phyloP scores from a whole-genome alignment of 2,888 invertebrate genomes.

The Perdita meconis region DNA sequence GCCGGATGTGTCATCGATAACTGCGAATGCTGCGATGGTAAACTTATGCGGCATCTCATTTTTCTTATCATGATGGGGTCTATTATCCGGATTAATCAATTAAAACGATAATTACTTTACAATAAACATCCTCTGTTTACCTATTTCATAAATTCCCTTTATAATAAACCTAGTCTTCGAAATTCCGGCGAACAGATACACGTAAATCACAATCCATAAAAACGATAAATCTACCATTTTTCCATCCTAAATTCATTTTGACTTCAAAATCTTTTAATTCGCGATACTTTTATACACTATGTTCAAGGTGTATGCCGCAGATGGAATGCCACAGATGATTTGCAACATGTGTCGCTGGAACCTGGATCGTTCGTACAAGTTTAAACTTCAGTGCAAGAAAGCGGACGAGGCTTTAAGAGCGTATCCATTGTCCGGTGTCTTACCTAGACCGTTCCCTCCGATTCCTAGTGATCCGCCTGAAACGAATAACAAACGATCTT shows the following conservation, averaged over 20 bases:
- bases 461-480: constrained; percentile 79
- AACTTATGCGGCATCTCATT: constrained; percentile 11
- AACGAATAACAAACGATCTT: constrained; percentile 72
- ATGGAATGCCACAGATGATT: constrained; percentile 91
- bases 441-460: constrained; percentile 86
- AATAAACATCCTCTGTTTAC: neutral
- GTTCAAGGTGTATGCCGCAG: constrained; percentile 84
- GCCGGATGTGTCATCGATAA: neutral
- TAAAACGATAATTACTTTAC: neutral
- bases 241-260: too few relatives aligned
- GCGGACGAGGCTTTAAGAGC: constrained; percentile 90
- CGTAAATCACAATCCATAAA: too few relatives aligned
- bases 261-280: neutral
- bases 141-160: neutral
- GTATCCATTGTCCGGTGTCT: constrained; percentile 88
- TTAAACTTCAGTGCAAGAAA: constrained; percentile 90
- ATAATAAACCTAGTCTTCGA: too few relatives aligned
- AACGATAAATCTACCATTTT: too few relatives aligned
- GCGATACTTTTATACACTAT: neutral
- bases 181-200: too few relatives aligned
- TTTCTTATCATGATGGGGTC: neutral
- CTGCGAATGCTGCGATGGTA: constrained; percentile 39
- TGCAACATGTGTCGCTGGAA: constrained; percentile 89
- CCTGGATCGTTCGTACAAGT: constrained; percentile 89
- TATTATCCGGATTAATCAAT: constrained; percentile 6